Evolutionary conservation across 2,797 vertebrate species (phyloP).

Genomic region (Salmo trutta): DNA sequence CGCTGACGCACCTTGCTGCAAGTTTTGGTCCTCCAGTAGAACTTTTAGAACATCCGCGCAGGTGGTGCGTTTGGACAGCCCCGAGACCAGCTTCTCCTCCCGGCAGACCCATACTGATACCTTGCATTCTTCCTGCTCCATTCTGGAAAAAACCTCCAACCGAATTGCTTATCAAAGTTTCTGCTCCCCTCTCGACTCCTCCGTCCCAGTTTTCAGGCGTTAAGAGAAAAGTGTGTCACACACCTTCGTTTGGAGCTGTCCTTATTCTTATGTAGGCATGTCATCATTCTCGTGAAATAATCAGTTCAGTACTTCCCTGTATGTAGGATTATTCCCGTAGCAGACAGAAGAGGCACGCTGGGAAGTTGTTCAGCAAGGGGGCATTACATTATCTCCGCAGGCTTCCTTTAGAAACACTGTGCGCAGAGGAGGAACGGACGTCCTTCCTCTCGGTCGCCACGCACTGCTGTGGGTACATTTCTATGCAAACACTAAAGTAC

Average conservation of each 20-base stretch:
- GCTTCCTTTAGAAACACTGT: background rate
- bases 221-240: background rate
- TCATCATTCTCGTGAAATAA: background rate
- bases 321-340: background rate
- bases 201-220: background rate
- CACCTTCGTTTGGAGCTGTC: background rate
- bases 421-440: background rate
- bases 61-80: conserved; percentile 88
- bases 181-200: background rate
- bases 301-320: background rate
- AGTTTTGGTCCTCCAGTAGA: conserved; percentile 86
- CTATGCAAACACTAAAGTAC: conserved; percentile 30
- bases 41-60: conserved; percentile 92
- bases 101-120: conserved; percentile 96
- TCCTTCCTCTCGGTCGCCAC: background rate
- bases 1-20: conserved; percentile 70
- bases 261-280: background rate
- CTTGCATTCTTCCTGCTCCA: conserved; percentile 87
- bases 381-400: background rate
- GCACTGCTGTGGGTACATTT: background rate
- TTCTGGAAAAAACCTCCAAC: conserved; percentile 48
- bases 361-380: background rate
- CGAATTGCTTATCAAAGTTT: background rate
- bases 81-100: conserved; percentile 94
- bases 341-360: background rate